Evolutionary conservation across 2,888 invertebrate genomes (phyloP).

Genomic region (Diachrysia chrysitis): DNA sequence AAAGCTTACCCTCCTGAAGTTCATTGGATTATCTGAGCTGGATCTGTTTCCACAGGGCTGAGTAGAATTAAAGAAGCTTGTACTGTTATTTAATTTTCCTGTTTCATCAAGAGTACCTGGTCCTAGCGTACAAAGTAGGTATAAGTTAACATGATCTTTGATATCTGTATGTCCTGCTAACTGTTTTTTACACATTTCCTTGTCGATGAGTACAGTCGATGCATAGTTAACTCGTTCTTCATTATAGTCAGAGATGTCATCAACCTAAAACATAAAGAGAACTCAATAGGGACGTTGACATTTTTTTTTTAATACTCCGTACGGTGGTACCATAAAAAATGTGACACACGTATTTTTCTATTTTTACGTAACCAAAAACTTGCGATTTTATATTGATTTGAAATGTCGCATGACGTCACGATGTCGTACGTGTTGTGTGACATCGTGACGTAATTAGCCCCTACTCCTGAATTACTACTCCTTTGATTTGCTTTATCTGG

Average conservation of each 20-base stretch:
- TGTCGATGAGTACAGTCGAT: slow-evolving; percentile 49
- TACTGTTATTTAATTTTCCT: slow-evolving; percentile 14
- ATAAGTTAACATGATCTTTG: slow-evolving; percentile 19
- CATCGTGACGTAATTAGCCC: too few relatives aligned
- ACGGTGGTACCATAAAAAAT: too few relatives aligned
- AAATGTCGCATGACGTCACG: too few relatives aligned
- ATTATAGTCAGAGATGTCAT: slow-evolving; percentile 47
- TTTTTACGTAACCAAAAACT: too few relatives aligned
- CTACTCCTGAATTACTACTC: too few relatives aligned
- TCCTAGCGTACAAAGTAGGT: slow-evolving; percentile 39
- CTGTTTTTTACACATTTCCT: slow-evolving; percentile 44
- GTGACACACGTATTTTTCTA: too few relatives aligned
- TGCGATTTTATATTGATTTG: too few relatives aligned
- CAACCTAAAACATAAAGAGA: slow-evolving; percentile 26
- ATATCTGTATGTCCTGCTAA: slow-evolving; percentile 10
- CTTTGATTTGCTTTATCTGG: too few relatives aligned
- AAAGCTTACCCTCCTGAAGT: not conserved
- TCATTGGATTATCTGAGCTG: not conserved
- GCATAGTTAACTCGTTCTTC: slow-evolving; percentile 49
- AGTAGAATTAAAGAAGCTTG: not conserved
- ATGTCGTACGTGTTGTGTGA: too few relatives aligned
- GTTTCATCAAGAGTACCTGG: slow-evolving; percentile 35
- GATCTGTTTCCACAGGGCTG: not conserved
- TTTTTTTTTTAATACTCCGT: too few relatives aligned
- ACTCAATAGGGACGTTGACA: too few relatives aligned